Conservation (phyloP, 2,797 vertebrate genomes). For the Argya squamiceps region DNA sequence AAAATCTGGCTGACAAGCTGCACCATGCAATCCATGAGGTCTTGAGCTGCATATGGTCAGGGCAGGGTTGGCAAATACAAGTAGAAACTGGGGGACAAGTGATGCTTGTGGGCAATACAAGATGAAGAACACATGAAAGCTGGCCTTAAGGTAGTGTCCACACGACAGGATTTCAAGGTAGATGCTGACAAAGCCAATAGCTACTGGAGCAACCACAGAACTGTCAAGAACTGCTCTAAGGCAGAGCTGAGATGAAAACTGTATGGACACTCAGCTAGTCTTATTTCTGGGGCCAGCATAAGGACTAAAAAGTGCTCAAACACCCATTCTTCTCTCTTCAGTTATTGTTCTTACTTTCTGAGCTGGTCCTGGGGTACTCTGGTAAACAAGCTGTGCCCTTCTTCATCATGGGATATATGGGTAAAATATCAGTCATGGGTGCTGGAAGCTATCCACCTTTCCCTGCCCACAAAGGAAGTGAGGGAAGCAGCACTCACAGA, state of each 20-base stretch:
- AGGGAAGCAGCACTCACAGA: background rate
- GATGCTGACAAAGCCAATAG: background rate
- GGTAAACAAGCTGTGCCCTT: background rate
- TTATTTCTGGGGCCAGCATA: background rate
- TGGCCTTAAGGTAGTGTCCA: fast-evolving
- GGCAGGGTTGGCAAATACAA: background rate
- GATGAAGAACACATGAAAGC: background rate
- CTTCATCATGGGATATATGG: background rate
- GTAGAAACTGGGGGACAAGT: background rate
- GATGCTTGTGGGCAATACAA: background rate
- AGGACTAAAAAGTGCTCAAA: background rate
- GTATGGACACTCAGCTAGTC: background rate
- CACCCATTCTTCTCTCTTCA: background rate
- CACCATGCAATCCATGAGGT: background rate
- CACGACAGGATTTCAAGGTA: background rate
- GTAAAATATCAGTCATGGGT: background rate
- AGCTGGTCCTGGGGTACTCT: background rate
- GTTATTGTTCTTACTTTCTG: background rate
- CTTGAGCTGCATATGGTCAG: background rate
- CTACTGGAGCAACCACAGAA: background rate
- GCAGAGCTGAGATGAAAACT: background rate
- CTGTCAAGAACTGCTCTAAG: background rate
- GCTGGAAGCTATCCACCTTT: background rate
- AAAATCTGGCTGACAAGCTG: background rate
- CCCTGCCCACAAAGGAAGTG: background rate